Evolutionary conservation across 2,797 vertebrate genomes (phyloP).

Genomic region (Acanthornis magna): DNA sequence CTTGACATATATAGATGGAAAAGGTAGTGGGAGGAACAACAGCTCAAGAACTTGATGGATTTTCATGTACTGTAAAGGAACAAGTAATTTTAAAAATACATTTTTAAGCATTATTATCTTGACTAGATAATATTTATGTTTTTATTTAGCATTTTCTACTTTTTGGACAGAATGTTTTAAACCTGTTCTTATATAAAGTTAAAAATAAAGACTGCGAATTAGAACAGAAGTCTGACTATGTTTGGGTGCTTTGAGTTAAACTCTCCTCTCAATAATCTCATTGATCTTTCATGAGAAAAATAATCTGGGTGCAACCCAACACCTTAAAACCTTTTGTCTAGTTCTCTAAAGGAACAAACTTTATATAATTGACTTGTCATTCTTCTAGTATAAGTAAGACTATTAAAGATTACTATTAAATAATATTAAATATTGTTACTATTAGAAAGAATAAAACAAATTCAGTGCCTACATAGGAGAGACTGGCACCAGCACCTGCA

Average conservation of each 20-base stretch:
- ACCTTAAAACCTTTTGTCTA: not conserved
- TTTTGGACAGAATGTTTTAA: not conserved
- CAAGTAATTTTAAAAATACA: not conserved
- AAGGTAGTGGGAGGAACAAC: not conserved
- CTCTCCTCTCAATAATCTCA: not conserved
- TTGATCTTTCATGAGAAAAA: not conserved
- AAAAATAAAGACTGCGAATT: slow-evolving; percentile 14
- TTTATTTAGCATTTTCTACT: not conserved
- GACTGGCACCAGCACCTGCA: not conserved
- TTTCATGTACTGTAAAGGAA: not conserved
- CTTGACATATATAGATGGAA: not conserved
- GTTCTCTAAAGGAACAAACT: not conserved
- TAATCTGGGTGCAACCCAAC: not conserved
- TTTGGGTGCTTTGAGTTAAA: not conserved
- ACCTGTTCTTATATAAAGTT: not conserved
- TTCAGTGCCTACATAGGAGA: not conserved
- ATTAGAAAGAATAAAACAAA: not conserved
- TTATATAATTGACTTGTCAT: not conserved
- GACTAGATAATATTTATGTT: not conserved
- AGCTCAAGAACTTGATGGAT: not conserved
- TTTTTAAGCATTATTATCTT: not conserved
- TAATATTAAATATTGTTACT: not conserved
- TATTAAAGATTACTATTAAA: not conserved
- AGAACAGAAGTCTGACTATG: not conserved
- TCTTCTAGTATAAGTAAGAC: not conserved